Evolutionary conservation across 1,140 invertebrate species (phyloP).

Genomic region (Drosophila paulistorum): DNA sequence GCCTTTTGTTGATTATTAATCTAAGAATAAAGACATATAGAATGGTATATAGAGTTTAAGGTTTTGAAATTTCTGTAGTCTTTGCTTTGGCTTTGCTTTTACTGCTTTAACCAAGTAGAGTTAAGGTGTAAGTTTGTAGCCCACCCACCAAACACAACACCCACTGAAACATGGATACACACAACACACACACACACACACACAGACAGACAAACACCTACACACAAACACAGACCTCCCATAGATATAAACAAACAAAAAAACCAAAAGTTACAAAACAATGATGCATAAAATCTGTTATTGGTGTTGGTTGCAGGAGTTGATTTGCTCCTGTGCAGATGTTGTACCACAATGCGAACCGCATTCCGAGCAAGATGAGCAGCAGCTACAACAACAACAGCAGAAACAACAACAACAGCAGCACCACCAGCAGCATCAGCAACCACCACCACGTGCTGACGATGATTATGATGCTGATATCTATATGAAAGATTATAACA

Average conservation of each 20-base stretch:
- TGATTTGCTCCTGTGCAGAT: constrained; percentile 89
- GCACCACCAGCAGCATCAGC: constrained; percentile 33
- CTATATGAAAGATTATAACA: constrained; percentile 50
- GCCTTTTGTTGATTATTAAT: background rate
- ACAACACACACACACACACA: constrained; percentile 4
- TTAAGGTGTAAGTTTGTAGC: constrained; percentile 39
- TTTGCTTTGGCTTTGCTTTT: constrained; percentile 40
- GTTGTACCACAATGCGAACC: constrained; percentile 84
- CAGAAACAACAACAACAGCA: constrained; percentile 44
- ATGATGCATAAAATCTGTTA: constrained; percentile 82
- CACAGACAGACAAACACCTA: constrained; percentile 23
- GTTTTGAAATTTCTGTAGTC: constrained; percentile 19
- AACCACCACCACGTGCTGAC: constrained; percentile 61
- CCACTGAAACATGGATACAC: background rate
- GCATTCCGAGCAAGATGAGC: background rate
- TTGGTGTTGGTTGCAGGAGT: constrained; percentile 89
- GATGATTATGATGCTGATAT: constrained; percentile 78
- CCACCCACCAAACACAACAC: background rate
- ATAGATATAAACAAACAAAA: constrained; percentile 39
- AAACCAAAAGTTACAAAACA: constrained; percentile 41
- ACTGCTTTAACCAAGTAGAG: constrained; percentile 17
- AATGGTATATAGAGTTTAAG: constrained; percentile 11
- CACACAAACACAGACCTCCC: constrained; percentile 13
- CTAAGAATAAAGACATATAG: background rate
- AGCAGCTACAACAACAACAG: constrained; percentile 17